Evolutionary conservation across 2,888 invertebrate genomes (phyloP).

Genomic region (Geophilus truncorum): DNA sequence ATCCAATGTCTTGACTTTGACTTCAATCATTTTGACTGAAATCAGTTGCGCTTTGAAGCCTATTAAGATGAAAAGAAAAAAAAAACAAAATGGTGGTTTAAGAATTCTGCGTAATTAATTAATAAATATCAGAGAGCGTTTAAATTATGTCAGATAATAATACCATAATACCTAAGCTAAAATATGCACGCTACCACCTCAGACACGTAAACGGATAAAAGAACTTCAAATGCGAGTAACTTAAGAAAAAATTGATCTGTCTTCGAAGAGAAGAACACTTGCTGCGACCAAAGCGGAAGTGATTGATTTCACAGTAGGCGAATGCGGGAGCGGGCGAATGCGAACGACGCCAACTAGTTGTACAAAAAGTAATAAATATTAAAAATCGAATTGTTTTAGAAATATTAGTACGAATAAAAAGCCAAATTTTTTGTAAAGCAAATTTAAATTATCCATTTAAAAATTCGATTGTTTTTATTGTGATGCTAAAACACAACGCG

Average conservation of each 20-base stretch:
- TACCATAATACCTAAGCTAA: not conserved
- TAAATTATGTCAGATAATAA: too few species aligned
- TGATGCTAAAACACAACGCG: not conserved
- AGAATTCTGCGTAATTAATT: not conserved
- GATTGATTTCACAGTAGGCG: not conserved
- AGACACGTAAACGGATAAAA: not conserved
- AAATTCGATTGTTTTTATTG: not conserved
- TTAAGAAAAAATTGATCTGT: not conserved
- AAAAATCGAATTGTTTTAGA: not conserved
- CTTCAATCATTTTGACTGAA: slow-evolving; percentile 54
- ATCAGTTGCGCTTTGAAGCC: slow-evolving; percentile 10
- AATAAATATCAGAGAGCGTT: not conserved
- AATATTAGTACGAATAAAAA: not conserved
- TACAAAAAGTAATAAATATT: not conserved
- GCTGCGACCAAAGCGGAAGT: slow-evolving; percentile 6
- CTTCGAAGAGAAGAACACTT: slow-evolving; percentile 15
- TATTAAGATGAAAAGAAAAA: not conserved
- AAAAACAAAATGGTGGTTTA: not conserved
- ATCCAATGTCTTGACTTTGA: slow-evolving; percentile 85
- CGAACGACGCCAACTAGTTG: too few species aligned
- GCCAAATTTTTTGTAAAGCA: not conserved
- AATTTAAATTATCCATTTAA: not conserved
- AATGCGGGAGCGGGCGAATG: too few species aligned
- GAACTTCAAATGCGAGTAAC: not conserved
- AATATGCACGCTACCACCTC: not conserved